Percentiles rank a stretch among this genome's conserved stretches.
phyloP scores from a whole-genome alignment of 2,888 invertebrate genomes.

The Elegia similella region DNA sequence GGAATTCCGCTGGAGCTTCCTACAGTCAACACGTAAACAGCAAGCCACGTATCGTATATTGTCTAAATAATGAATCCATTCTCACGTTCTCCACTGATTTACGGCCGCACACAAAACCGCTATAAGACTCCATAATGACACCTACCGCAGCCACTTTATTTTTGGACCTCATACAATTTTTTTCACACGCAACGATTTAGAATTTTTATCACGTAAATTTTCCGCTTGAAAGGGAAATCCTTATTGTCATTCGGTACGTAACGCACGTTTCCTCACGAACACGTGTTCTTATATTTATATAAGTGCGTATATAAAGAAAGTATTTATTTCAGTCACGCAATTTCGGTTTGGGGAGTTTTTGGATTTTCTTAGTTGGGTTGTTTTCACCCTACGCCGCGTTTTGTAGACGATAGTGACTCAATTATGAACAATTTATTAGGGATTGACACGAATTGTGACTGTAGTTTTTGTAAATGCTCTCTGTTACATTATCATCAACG shows the following conservation, averaged over 20 bases:
- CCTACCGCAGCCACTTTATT: slow-evolving; percentile 77
- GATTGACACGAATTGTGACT: slow-evolving; percentile 50
- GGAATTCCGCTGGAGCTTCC: slow-evolving; percentile 20
- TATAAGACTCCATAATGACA: slow-evolving; percentile 71
- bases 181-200: slow-evolving; percentile 77
- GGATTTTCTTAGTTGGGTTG: slow-evolving; percentile 55
- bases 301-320: slow-evolving; percentile 53
- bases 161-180: slow-evolving; percentile 72
- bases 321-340: slow-evolving; percentile 77
- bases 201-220: slow-evolving; percentile 81
- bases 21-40: slow-evolving; percentile 33
- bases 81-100: slow-evolving; percentile 74
- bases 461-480: slow-evolving; percentile 17
- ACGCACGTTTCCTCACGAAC: slow-evolving; percentile 72
- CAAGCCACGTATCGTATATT: slow-evolving; percentile 46
- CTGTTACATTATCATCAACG: neutral
- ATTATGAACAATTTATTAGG: slow-evolving; percentile 58
- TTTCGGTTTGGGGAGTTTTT: slow-evolving; percentile 58
- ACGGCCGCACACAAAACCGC: slow-evolving; percentile 63
- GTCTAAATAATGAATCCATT: slow-evolving; percentile 72
- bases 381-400: slow-evolving; percentile 39
- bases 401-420: slow-evolving; percentile 50
- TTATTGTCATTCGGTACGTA: slow-evolving; percentile 74
- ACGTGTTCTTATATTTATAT: slow-evolving; percentile 70
- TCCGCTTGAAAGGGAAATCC: slow-evolving; percentile 79